Conservation (phyloP, 1,140 invertebrate species). For the Pseudomyrmex pallidus region DNA sequence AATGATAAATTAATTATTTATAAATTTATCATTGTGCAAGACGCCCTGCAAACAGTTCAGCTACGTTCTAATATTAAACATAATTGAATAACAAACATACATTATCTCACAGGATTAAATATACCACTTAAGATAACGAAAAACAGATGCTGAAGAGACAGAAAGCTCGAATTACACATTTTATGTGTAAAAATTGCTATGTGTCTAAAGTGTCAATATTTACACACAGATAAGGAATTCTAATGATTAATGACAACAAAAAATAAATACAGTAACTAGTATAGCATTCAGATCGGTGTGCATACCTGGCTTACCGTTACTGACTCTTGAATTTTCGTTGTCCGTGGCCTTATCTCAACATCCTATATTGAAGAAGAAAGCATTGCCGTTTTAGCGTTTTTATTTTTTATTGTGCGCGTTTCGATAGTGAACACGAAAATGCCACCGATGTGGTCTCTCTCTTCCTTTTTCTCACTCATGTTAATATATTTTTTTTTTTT, state of each 20-base stretch:
- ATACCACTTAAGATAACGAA: neutral
- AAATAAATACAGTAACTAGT: conserved; percentile 2
- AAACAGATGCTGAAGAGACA: neutral
- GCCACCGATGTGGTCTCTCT: conserved; percentile 50
- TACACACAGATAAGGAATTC: conserved; percentile 31
- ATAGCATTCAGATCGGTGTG: conserved; percentile 47
- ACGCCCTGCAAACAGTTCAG: too few species aligned
- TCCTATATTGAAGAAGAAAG: conserved; percentile 77
- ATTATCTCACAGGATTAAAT: too few species aligned
- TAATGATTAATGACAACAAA: neutral
- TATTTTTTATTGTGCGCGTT: conserved; percentile 24
- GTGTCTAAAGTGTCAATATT: too few species aligned
- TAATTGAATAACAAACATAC: too few species aligned
- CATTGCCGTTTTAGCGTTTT: conserved; percentile 64
- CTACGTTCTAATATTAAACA: too few species aligned
- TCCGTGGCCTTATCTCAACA: conserved; percentile 75
- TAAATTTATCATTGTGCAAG: too few species aligned
- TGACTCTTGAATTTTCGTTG: conserved; percentile 73
- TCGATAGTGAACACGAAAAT: conserved; percentile 50
- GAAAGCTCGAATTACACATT: neutral
- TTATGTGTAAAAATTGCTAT: too few species aligned
- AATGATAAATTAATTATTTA: too few species aligned
- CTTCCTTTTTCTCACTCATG: conserved; percentile 65
- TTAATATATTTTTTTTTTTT: conserved; percentile 4
- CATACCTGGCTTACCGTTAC: conserved; percentile 71